Conservation (phyloP, 2,113 vertebrate genomes). For the Rhinopomastus cyanomelas region DNA sequence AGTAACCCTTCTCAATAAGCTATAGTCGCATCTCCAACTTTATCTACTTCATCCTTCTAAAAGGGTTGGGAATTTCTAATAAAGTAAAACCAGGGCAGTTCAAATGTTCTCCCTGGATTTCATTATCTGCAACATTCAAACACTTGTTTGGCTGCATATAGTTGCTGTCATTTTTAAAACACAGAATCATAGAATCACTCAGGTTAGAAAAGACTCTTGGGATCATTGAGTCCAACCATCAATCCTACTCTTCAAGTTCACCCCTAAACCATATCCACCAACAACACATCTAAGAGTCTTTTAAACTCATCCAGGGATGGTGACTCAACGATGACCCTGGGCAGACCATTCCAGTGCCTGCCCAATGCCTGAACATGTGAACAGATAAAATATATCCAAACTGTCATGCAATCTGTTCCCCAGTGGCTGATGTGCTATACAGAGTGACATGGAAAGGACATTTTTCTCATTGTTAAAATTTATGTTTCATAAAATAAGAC, state of each 20-base stretch:
- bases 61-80: neutral
- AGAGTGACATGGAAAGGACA: neutral
- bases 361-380: no score
- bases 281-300: no score
- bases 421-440: conserved; percentile 7
- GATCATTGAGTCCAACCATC: no score
- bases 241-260: no score
- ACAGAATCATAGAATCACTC: no score
- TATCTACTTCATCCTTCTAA: neutral
- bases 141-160: conserved; percentile 8
- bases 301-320: no score
- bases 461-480: neutral
- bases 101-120: neutral
- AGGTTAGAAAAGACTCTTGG: no score
- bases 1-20: neutral
- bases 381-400: conserved; percentile 37
- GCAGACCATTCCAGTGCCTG: no score
- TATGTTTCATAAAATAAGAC: neutral
- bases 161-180: conserved; percentile 46
- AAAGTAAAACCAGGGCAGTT: neutral
- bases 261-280: no score
- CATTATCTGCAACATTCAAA: conserved; percentile 17
- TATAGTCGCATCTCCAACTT: neutral
- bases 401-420: conserved; percentile 38
- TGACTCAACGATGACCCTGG: no score